Conservation (phyloP, 2,888 invertebrate genomes). For the Lepeophtheirus nordmannii region DNA sequence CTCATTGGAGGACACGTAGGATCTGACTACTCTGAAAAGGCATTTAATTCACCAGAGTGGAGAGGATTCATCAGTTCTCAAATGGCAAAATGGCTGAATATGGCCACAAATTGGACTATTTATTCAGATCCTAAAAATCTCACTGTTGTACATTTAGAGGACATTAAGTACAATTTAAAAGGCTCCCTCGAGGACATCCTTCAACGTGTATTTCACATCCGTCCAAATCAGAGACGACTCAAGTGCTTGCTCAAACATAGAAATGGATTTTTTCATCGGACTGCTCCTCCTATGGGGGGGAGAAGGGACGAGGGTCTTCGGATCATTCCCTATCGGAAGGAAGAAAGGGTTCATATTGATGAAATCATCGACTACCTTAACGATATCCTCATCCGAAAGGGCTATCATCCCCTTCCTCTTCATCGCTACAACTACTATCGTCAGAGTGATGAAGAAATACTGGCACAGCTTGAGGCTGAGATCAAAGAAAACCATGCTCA, state of each 20-base stretch:
- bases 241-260: conserved; percentile 30
- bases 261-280: conserved; percentile 30
- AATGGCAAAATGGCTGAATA: conserved; percentile 29
- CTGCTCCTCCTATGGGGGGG: background rate
- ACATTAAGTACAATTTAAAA: conserved; percentile 30
- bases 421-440: conserved; percentile 27
- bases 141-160: conserved; percentile 32
- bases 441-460: conserved; percentile 15
- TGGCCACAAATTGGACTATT: conserved; percentile 30
- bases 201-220: conserved; percentile 30
- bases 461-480: background rate
- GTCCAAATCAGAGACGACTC: conserved; percentile 30
- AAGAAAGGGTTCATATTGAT: conserved; percentile 23
- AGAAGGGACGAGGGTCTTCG: background rate
- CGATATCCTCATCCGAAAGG: conserved; percentile 17
- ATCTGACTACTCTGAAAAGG: conserved; percentile 27
- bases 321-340: conserved; percentile 9
- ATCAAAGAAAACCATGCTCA: background rate
- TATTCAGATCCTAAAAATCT: conserved; percentile 26
- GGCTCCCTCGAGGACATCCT: conserved; percentile 29
- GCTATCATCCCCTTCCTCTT: conserved; percentile 25
- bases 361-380: conserved; percentile 26
- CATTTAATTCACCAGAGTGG: conserved; percentile 29
- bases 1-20: conserved; percentile 33
- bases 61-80: conserved; percentile 29